A percentile compares a stretch with the other conserved stretches of the same genome.
phyloP scores from a whole-genome alignment of 2,113 vertebrate species.

The Thalassoma bifasciatum region DNA sequence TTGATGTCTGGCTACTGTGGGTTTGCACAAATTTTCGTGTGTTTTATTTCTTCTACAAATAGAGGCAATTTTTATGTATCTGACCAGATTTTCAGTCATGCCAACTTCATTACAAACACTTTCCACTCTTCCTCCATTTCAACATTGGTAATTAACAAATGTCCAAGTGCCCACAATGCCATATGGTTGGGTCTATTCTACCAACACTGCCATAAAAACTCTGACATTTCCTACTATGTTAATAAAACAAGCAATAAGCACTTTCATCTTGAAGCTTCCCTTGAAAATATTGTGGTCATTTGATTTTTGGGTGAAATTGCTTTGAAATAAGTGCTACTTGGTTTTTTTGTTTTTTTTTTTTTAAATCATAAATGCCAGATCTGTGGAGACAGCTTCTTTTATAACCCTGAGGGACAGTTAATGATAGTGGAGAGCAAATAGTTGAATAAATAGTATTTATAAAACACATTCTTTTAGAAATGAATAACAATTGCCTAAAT shows the following conservation, averaged over 20 bases:
- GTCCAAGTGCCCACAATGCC: neutral
- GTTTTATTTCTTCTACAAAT: too few relatives aligned
- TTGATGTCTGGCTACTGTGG: too few relatives aligned
- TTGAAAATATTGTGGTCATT: neutral
- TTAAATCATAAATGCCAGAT: neutral
- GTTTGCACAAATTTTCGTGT: too few relatives aligned
- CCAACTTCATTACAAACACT: too few relatives aligned
- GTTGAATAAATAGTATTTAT: neutral
- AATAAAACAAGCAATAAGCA: neutral
- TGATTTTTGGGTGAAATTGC: neutral
- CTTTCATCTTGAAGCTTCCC: neutral
- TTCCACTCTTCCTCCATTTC: neutral
- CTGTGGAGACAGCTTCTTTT: neutral
- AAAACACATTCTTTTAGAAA: slow-evolving; percentile 18
- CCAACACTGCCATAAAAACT: neutral
- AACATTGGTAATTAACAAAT: neutral
- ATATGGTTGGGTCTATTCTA: neutral
- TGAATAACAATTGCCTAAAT: slow-evolving; percentile 29
- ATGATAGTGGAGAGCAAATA: neutral
- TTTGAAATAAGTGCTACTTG: neutral
- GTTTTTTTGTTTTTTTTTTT: too few relatives aligned
- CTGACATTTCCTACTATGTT: neutral
- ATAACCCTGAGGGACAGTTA: neutral
- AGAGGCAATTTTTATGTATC: neutral
- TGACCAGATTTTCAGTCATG: neutral